Evolutionary conservation across 2,888 invertebrate genomes (phyloP).

Genomic region (Philopedon plagiatum): DNA sequence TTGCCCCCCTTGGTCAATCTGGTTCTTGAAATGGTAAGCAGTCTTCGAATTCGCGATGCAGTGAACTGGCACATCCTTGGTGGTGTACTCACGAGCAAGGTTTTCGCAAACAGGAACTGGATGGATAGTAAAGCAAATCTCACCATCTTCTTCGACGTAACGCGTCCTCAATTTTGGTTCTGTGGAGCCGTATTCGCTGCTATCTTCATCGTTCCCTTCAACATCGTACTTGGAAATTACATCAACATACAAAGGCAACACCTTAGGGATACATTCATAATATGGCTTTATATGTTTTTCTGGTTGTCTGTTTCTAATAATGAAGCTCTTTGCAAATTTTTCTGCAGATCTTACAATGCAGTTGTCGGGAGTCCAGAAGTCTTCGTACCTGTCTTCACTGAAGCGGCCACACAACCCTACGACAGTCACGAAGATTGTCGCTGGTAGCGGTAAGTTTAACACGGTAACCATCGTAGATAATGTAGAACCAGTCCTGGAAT

Average conservation of each 20-base stretch:
- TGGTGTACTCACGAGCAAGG: conserved; percentile 57
- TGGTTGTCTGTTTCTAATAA: conserved; percentile 64
- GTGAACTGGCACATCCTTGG: conserved; percentile 69
- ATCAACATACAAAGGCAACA: conserved; percentile 63
- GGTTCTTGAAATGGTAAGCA: conserved; percentile 62
- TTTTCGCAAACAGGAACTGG: conserved; percentile 73
- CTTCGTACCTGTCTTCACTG: conserved; percentile 74
- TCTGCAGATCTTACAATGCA: conserved; percentile 65
- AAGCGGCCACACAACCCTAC: conserved; percentile 79
- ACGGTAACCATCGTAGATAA: conserved; percentile 75
- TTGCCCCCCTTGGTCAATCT: conserved; percentile 70
- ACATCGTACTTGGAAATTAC: conserved; percentile 65
- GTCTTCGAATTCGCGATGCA: conserved; percentile 64
- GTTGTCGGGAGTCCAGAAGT: conserved; percentile 74
- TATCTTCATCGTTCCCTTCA: neutral
- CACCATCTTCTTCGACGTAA: conserved; percentile 70
- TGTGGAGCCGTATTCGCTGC: neutral
- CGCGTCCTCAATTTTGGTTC: conserved; percentile 69
- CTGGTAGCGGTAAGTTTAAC: conserved; percentile 65
- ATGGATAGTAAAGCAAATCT: conserved; percentile 76
- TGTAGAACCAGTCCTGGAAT: conserved; percentile 70
- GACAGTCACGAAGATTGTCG: conserved; percentile 71
- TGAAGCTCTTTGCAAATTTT: conserved; percentile 74
- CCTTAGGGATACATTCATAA: conserved; percentile 62
- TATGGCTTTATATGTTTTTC: conserved; percentile 63